These are phyloP conservation scores for Lepisosteus osseus DNA, from an alignment of 2,113 vertebrate genomes.

Conservation along the genomic window DNA sequence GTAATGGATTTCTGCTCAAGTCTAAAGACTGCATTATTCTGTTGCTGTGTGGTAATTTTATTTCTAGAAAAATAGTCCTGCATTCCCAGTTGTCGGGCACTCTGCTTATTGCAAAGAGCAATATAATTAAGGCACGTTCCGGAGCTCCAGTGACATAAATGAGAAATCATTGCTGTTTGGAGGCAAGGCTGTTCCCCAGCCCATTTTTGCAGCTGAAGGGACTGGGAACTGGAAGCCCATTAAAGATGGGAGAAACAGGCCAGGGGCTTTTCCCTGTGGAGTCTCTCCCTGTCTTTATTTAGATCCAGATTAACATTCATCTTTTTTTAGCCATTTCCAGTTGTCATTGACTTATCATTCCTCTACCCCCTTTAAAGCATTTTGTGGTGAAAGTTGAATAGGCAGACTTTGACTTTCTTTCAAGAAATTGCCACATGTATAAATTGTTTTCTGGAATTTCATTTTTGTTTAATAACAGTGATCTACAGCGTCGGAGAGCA, in stretches of 20 bases:
- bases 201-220: not conserved
- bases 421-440: no score
- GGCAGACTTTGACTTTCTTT: no score
- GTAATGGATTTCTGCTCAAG: constrained; percentile 17
- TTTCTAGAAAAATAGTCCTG: not conserved
- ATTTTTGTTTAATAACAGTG: no score
- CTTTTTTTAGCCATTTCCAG: no score
- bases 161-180: not conserved
- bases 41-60: constrained; percentile 17
- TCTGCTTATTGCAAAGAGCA: not conserved
- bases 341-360: no score
- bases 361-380: no score
- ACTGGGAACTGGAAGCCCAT: not conserved
- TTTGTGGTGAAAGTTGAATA: no score
- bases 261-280: no score
- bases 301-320: no score
- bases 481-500: no score
- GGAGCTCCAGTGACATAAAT: not conserved
- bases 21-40: constrained; percentile 23
- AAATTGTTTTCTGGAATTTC: no score
- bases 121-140: not conserved
- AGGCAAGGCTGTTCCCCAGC: not conserved
- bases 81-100: not conserved
- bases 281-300: no score
- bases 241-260: not conserved